Evolutionary conservation across 2,797 vertebrate species (phyloP).

Genomic region (Garrulus glandarius): DNA sequence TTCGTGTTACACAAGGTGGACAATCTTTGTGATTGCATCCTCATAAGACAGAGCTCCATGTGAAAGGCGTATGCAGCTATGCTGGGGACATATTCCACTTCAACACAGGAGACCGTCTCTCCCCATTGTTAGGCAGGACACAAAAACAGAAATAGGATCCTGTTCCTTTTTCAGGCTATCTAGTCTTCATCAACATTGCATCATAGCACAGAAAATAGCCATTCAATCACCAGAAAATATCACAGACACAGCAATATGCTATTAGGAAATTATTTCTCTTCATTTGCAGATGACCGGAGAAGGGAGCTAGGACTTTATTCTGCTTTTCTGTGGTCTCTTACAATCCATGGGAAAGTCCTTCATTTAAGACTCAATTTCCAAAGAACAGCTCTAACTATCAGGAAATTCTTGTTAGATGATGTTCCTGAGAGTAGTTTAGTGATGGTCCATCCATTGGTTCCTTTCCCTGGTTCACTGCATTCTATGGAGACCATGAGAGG

Average conservation of each 20-base stretch:
- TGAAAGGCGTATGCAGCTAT: background rate
- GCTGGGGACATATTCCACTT: rapidly evolving
- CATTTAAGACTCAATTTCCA: background rate
- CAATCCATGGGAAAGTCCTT: background rate
- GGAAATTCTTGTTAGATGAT: background rate
- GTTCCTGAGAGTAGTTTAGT: background rate
- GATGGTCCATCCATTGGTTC: background rate
- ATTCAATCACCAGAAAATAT: background rate
- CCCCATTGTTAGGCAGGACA: background rate
- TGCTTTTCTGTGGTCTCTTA: background rate
- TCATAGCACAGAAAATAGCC: background rate
- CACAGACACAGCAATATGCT: background rate
- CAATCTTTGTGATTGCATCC: background rate
- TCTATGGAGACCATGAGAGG: background rate
- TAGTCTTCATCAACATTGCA: background rate
- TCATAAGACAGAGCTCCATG: background rate
- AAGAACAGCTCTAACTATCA: background rate
- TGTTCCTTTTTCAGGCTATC: background rate
- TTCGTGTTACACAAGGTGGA: background rate
- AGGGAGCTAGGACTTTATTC: background rate
- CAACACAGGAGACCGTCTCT: background rate
- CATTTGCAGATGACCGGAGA: background rate
- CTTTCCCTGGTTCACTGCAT: background rate
- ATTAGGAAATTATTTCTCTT: background rate
- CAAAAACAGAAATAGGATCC: background rate